Conservation (phyloP, 2,888 invertebrate species). For the Vanessa cardui region DNA sequence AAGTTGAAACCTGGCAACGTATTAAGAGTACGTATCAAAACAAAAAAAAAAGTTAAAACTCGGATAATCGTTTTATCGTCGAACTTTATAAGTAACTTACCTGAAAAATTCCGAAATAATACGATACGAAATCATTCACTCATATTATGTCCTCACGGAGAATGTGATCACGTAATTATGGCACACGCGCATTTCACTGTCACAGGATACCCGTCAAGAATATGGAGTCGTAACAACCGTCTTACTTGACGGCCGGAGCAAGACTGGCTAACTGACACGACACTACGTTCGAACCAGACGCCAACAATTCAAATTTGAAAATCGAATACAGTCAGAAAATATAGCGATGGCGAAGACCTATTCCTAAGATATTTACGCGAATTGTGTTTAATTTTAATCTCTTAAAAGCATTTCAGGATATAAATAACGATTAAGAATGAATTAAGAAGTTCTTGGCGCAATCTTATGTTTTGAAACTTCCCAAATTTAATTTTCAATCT, state of each 20-base stretch:
- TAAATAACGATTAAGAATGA: conserved; percentile 2
- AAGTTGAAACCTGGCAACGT: background rate
- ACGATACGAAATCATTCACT: background rate
- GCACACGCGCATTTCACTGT: conserved; percentile 32
- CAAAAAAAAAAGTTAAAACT: conserved; percentile 15
- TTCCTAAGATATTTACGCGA: conserved; percentile 2
- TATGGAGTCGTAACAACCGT: conserved; percentile 18
- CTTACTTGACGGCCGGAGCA: conserved; percentile 18
- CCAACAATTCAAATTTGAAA: conserved; percentile 15
- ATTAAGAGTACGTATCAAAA: conserved; percentile 13
- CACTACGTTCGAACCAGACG: background rate
- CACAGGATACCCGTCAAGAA: conserved; percentile 7
- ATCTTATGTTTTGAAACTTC: background rate
- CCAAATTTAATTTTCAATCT: no score
- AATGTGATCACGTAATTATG: conserved; percentile 16
- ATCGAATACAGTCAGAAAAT: background rate
- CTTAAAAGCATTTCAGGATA: conserved; percentile 3
- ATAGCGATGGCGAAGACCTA: background rate
- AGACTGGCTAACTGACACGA: conserved; percentile 22
- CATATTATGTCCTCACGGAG: background rate
- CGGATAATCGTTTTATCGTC: background rate
- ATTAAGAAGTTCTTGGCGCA: background rate
- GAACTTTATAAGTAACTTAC: conserved; percentile 1
- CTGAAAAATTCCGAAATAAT: conserved; percentile 1
- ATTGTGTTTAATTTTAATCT: conserved; percentile 11